phyloP scores from a whole-genome alignment of 2,113 vertebrate genomes.

The Dicaeum eximium region DNA sequence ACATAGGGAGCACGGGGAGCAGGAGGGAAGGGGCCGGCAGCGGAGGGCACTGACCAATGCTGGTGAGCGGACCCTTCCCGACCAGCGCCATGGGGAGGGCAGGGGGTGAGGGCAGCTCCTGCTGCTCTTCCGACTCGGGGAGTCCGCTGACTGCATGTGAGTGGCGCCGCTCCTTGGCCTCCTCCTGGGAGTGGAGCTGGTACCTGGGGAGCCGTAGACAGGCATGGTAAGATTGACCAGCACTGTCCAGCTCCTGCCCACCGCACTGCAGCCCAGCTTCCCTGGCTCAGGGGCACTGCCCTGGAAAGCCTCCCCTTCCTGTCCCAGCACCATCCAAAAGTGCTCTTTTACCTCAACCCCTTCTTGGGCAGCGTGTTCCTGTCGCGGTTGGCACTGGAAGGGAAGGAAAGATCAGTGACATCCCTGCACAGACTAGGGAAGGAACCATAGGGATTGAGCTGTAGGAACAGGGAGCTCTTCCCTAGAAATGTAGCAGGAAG shows the following conservation, averaged over 20 bases:
- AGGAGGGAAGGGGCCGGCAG: neutral
- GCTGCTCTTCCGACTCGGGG: conserved; percentile 77
- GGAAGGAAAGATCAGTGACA: conserved; percentile 51
- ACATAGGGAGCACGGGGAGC: rapidly evolving
- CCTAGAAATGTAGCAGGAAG: neutral
- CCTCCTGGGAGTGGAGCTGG: conserved; percentile 85
- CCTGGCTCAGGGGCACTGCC: neutral
- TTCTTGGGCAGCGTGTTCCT: conserved; percentile 95
- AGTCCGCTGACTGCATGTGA: conserved; percentile 81
- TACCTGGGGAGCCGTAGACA: conserved; percentile 70
- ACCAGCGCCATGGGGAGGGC: conserved; percentile 80
- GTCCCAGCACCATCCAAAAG: neutral
- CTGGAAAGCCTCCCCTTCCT: neutral
- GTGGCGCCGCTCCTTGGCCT: conserved; percentile 87
- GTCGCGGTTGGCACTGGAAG: conserved; percentile 85
- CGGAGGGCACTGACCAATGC: conserved; percentile 75
- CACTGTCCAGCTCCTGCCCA: neutral
- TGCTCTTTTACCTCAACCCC: conserved; percentile 84
- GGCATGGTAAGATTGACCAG: neutral
- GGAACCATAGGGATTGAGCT: neutral
- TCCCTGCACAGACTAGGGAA: neutral
- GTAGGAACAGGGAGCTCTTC: neutral
- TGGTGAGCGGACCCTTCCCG: conserved; percentile 81
- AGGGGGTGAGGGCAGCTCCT: conserved; percentile 82
- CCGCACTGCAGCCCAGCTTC: neutral